These are phyloP conservation scores for Rhinolophus sinicus DNA, from an alignment of 2,113 vertebrate species.

Conservation along the genomic window DNA sequence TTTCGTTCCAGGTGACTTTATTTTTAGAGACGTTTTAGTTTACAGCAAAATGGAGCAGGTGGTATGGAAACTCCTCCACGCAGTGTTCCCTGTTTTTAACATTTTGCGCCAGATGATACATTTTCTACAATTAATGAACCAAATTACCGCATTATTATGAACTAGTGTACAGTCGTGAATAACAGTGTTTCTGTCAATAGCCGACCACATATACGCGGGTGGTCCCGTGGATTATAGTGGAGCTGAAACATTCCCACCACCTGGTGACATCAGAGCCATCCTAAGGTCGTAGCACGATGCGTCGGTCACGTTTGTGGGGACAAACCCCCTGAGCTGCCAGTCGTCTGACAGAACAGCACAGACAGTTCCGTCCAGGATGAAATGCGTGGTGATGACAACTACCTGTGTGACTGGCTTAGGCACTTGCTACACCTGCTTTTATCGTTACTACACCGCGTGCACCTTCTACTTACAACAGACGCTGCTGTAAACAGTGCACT, in stretches of 20 bases:
- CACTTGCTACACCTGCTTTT: no score
- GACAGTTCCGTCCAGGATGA: rapidly evolving
- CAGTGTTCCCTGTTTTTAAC: background rate
- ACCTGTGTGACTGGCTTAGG: rapidly evolving
- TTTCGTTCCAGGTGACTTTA: background rate
- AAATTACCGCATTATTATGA: background rate
- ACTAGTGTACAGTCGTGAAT: background rate
- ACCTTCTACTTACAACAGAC: no score
- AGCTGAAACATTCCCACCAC: no score
- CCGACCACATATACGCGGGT: no score
- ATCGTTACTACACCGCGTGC: no score
- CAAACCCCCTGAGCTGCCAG: no score
- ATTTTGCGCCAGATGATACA: background rate
- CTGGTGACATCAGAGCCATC: rapidly evolving
- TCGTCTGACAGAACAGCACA: no score
- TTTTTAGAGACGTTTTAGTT: background rate
- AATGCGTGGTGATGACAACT: rapidly evolving
- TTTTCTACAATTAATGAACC: background rate
- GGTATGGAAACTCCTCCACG: background rate
- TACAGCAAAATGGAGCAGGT: background rate
- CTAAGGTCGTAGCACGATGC: no score
- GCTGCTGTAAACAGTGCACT: no score
- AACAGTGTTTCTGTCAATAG: no score
- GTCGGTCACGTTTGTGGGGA: no score
- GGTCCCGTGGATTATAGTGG: no score